A percentile compares a stretch with the other conserved stretches of the same genome.
These are phyloP conservation scores for Brachypteracias leptosomus DNA, from an alignment of 2,113 vertebrate genomes.

Conservation along the genomic window DNA sequence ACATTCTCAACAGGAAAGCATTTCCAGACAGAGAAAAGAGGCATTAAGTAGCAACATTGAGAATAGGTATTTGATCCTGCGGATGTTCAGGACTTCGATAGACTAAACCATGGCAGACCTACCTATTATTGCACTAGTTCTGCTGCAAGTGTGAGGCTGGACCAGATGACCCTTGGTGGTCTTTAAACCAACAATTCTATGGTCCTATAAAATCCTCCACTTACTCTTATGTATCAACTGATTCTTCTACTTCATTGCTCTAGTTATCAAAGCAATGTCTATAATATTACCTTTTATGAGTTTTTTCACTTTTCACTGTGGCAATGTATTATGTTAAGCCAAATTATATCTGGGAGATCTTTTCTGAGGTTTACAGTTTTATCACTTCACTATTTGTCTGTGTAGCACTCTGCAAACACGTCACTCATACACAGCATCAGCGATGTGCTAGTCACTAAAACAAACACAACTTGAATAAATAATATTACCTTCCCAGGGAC, in stretches of 20 bases:
- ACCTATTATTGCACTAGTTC: neutral
- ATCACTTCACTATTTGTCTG: neutral
- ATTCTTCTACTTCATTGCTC: neutral
- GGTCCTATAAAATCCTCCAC: neutral
- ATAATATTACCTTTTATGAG: neutral
- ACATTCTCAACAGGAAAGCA: neutral
- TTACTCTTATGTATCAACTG: neutral
- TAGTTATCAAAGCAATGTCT: neutral
- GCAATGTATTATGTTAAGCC: neutral
- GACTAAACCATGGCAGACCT: neutral
- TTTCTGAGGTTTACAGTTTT: neutral
- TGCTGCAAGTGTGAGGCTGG: neutral
- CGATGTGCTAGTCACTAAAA: neutral
- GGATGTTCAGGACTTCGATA: neutral
- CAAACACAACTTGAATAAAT: neutral
- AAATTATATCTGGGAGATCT: neutral
- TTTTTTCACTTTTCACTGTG: neutral
- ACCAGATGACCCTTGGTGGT: neutral
- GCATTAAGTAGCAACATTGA: neutral
- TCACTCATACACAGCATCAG: neutral
- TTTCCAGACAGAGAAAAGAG: neutral
- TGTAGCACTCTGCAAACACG: neutral
- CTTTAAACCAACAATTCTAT: neutral
- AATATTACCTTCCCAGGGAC: neutral
- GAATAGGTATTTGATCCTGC: neutral